Conservation (phyloP, 2,797 vertebrate genomes). For the Danio aesculapii region DNA sequence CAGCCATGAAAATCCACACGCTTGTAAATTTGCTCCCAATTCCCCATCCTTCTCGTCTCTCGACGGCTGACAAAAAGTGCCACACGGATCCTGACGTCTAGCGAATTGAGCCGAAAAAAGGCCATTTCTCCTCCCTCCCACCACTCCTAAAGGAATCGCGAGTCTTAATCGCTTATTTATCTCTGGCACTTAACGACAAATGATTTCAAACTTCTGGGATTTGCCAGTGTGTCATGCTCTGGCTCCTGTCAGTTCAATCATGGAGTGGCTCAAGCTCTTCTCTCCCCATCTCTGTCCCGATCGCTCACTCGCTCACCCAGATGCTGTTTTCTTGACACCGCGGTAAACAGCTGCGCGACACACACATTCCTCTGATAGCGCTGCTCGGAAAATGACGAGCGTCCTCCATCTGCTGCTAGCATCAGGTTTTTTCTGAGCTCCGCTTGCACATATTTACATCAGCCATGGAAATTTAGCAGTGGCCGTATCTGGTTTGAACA, state of each 20-base stretch:
- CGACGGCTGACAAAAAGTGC: conserved; percentile 1
- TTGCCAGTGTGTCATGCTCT: conserved; percentile 56
- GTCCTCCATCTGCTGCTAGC: conserved; percentile 46
- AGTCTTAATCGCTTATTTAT: conserved; percentile 51
- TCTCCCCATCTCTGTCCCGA: conserved; percentile 26
- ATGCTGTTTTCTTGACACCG: conserved; percentile 45
- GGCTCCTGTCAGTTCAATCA: conserved; percentile 48
- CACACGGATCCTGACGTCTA: background rate
- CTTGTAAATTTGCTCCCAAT: conserved; percentile 32
- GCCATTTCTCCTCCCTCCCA: background rate
- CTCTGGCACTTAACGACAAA: conserved; percentile 44
- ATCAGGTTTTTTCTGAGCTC: conserved; percentile 30
- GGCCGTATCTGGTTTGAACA: conserved; percentile 37
- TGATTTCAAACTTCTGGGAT: conserved; percentile 51
- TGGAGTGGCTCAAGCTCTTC: conserved; percentile 1
- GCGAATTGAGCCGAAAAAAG: background rate
- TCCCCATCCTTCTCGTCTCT: conserved; percentile 14
- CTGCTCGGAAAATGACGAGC: conserved; percentile 25
- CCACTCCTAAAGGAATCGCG: conserved; percentile 11
- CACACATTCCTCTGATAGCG: conserved; percentile 14
- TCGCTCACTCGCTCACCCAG: conserved; percentile 32
- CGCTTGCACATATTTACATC: conserved; percentile 52
- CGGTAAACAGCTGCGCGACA: conserved; percentile 35
- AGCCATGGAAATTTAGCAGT: conserved; percentile 40
- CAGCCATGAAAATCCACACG: conserved; percentile 48